Percentiles rank a stretch among this genome's conserved stretches.
These are phyloP conservation scores for Anguilla rostrata DNA, from an alignment of 2,113 vertebrate species.

Conservation along the genomic window DNA sequence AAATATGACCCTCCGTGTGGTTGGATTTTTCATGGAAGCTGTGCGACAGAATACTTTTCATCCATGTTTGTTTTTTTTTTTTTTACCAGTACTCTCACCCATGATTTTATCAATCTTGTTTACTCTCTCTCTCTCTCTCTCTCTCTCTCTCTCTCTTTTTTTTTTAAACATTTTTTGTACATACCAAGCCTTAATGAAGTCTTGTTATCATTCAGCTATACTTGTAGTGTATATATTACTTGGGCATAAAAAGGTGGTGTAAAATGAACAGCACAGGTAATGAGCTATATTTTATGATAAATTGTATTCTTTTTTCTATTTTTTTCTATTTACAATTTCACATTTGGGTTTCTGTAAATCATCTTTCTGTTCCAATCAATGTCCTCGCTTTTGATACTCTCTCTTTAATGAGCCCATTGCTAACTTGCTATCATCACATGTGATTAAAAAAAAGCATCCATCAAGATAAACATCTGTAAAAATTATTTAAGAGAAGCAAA, in stretches of 20 bases:
- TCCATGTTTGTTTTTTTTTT: conserved; percentile 17
- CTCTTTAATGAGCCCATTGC: not conserved
- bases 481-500: not conserved
- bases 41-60: conserved; percentile 28
- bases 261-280: too few relatives aligned
- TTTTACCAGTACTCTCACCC: not conserved
- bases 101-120: not conserved
- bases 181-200: not conserved
- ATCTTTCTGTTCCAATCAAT: not conserved
- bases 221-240: not conserved
- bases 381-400: not conserved
- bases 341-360: not conserved
- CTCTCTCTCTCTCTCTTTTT: not conserved
- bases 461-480: not conserved
- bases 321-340: too few relatives aligned
- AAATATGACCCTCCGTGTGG: conserved; percentile 33
- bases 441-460: not conserved
- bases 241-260: not conserved
- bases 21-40: conserved; percentile 31
- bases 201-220: too few relatives aligned
- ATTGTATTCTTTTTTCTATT: too few relatives aligned
- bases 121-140: not conserved
- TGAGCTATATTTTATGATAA: too few relatives aligned
- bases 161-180: not conserved
- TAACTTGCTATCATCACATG: not conserved